Evolutionary conservation across 2,113 vertebrate genomes (phyloP).

Genomic region (Nothocercus julius): DNA sequence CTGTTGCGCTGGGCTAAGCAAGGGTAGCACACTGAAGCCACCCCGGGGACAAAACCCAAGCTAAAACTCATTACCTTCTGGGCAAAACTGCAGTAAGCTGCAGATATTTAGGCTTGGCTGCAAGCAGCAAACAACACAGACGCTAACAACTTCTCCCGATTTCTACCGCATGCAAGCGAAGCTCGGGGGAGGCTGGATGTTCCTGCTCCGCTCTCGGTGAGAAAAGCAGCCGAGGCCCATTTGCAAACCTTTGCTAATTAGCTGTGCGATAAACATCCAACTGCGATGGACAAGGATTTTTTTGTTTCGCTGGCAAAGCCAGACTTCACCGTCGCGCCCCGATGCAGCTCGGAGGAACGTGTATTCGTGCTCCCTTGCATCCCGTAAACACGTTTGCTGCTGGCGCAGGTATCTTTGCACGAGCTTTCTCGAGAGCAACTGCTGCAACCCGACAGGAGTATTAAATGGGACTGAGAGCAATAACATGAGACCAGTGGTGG

Average conservation of each 20-base stretch:
- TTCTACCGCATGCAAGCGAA: neutral
- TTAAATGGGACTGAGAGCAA: neutral
- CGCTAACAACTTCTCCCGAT: neutral
- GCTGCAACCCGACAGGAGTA: neutral
- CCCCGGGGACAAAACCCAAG: neutral
- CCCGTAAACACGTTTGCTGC: neutral
- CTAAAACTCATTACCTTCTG: neutral
- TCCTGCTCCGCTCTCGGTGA: neutral
- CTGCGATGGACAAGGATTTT: neutral
- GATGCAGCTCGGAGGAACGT: neutral
- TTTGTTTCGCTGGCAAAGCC: neutral
- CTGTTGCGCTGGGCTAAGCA: neutral
- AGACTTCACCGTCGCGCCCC: neutral
- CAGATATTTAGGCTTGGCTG: neutral
- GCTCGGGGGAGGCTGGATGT: neutral
- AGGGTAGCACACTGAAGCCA: neutral
- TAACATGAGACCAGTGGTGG: neutral
- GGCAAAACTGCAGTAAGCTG: neutral
- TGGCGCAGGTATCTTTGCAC: neutral
- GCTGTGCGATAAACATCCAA: neutral
- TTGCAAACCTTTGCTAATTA: neutral
- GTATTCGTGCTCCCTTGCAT: neutral
- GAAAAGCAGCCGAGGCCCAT: neutral
- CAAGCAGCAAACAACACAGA: neutral
- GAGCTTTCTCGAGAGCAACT: fast-evolving